Evolutionary conservation across 2,888 invertebrate species (phyloP).

Genomic region (Volucella bombylans): DNA sequence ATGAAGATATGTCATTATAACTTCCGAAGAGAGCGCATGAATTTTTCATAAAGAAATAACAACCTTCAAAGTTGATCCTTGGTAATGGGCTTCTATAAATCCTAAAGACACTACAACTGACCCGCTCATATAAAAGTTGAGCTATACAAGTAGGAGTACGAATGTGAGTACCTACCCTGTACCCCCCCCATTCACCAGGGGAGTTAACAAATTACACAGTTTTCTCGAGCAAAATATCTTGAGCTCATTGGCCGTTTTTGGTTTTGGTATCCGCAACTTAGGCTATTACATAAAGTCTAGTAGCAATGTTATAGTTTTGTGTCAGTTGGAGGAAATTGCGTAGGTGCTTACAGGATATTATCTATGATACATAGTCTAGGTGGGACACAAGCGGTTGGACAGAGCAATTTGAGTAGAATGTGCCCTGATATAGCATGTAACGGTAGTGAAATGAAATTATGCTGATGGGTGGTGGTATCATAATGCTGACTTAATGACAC

Average conservation of each 20-base stretch:
- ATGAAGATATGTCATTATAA: conserved; percentile 55
- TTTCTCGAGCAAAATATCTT: conserved; percentile 39
- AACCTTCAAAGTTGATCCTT: conserved; percentile 66
- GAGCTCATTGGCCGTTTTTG: conserved; percentile 12
- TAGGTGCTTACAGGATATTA: conserved; percentile 29
- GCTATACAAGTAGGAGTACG: conserved; percentile 1
- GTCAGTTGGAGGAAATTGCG: conserved; percentile 20
- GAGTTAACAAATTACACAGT: conserved; percentile 65
- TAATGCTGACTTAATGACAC: conserved; percentile 49
- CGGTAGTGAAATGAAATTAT: conserved; percentile 18
- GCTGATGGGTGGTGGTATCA: conserved; percentile 8
- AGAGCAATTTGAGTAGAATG: conserved; percentile 36
- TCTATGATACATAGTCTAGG: conserved; percentile 24
- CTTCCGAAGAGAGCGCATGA: conserved; percentile 54
- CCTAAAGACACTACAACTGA: conserved; percentile 50
- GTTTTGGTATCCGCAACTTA: conserved; percentile 18
- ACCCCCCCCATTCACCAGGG: conserved; percentile 1
- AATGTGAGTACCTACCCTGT: too few relatives aligned
- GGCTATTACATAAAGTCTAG: conserved; percentile 3
- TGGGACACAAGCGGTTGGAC: conserved; percentile 10
- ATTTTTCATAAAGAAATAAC: conserved; percentile 65
- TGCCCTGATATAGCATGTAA: not conserved
- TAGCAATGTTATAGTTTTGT: conserved; percentile 17
- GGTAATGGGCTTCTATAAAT: conserved; percentile 67
- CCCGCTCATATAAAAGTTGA: conserved; percentile 23